These are phyloP conservation scores for Melanotaenia pygmaea DNA, from an alignment of 2,797 vertebrate species.

Conservation along the genomic window DNA sequence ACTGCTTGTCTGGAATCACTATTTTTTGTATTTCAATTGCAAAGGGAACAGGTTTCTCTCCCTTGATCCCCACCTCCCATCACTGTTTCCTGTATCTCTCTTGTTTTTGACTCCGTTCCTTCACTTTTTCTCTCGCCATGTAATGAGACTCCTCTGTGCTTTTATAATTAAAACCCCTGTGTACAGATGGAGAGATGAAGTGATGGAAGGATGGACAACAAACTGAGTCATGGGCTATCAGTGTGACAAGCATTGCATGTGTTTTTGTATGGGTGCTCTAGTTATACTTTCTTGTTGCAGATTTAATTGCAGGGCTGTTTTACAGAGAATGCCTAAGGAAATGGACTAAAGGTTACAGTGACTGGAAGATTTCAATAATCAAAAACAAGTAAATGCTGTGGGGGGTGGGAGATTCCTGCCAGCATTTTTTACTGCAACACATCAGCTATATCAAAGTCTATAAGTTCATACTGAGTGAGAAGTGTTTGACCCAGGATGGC, in stretches of 20 bases:
- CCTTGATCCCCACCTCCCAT: constrained; percentile 44
- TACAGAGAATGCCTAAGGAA: constrained; percentile 31
- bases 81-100: constrained; percentile 33
- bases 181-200: constrained; percentile 53
- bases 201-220: constrained; percentile 63
- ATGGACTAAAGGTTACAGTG: constrained; percentile 16
- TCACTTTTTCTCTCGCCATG: constrained; percentile 34
- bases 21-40: constrained; percentile 59
- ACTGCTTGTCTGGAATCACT: constrained; percentile 59
- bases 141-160: constrained; percentile 65
- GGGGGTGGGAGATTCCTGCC: constrained; percentile 30
- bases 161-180: constrained; percentile 75
- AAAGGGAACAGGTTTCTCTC: constrained; percentile 45
- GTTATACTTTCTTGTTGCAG: constrained; percentile 56
- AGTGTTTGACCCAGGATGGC: constrained; percentile 10
- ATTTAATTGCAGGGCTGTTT: constrained; percentile 60
- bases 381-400: constrained; percentile 21
- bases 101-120: constrained; percentile 37
- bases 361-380: constrained; percentile 31
- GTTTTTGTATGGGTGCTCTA: constrained; percentile 22
- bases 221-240: constrained; percentile 58
- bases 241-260: constrained; percentile 43
- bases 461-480: not conserved
- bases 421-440: constrained; percentile 11
- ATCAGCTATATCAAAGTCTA: constrained; percentile 2